Conservation (phyloP, 2,797 vertebrate genomes). For the Megaceryle alcyon region DNA sequence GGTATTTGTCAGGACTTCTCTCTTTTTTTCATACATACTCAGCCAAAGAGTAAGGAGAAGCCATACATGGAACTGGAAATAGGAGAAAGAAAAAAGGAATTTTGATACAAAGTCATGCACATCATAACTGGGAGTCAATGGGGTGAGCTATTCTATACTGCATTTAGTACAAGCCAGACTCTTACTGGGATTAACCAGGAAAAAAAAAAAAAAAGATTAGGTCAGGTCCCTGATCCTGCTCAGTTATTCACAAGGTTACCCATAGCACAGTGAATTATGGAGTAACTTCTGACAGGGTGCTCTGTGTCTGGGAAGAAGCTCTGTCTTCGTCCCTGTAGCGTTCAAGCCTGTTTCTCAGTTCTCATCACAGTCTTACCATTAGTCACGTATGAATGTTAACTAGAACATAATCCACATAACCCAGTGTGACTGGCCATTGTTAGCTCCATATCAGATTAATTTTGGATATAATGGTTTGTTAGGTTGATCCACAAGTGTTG, state of each 20-base stretch:
- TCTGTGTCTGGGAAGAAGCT: not conserved
- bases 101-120: not conserved
- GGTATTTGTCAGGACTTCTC: not conserved
- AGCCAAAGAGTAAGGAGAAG: not conserved
- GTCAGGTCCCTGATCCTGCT: not conserved
- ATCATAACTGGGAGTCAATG: not conserved
- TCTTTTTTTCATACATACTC: not conserved
- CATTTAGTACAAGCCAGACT: not conserved
- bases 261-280: not conserved
- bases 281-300: fast-evolving
- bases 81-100: not conserved
- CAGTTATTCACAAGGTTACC: not conserved
- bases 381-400: not conserved
- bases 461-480: fast-evolving
- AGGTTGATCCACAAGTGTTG: not conserved
- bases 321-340: not conserved
- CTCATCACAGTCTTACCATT: not conserved
- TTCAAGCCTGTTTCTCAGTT: not conserved
- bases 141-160: not conserved
- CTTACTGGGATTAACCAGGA: not conserved
- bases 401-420: not conserved
- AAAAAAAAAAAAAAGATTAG: no score
- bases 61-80: not conserved
- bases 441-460: not conserved
- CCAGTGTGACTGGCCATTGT: no score